phyloP scores from a whole-genome alignment of 2,888 invertebrate species.

The Drosophila bunnanda region DNA sequence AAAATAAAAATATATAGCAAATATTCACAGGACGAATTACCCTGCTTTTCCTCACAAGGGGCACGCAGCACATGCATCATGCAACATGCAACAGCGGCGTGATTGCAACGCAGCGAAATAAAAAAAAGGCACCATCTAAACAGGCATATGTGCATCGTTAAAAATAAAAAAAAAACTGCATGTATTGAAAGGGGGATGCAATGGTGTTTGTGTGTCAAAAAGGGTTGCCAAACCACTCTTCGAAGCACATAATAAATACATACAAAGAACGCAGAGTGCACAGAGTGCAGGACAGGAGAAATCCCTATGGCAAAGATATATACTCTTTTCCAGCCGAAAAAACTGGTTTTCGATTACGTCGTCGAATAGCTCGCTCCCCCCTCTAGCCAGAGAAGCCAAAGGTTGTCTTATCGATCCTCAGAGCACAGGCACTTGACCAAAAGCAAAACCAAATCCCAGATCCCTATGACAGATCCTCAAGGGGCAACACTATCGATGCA shows the following conservation, averaged over 20 bases:
- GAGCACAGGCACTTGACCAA: conserved; percentile 65
- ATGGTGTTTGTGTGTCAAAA: conserved; percentile 76
- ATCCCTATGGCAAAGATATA: conserved; percentile 60
- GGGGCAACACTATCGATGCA: conserved; percentile 37
- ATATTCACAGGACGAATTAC: conserved; percentile 40
- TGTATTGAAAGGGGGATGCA: conserved; percentile 27
- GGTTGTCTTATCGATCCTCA: conserved; percentile 70
- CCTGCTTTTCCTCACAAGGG: conserved; percentile 45
- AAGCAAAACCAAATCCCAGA: conserved; percentile 22
- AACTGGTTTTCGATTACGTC: conserved; percentile 72
- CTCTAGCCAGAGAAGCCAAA: conserved; percentile 54
- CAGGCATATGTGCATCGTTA: conserved; percentile 32
- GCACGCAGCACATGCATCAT: conserved; percentile 52
- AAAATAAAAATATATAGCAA: background rate
- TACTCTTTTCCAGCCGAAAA: conserved; percentile 38
- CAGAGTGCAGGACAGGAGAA: conserved; percentile 48
- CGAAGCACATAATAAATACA: conserved; percentile 14
- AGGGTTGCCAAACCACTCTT: conserved; percentile 77
- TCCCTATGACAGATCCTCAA: conserved; percentile 2
- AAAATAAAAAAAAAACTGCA: conserved; percentile 20
- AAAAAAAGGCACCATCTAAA: conserved; percentile 45
- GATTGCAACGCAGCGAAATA: conserved; percentile 62
- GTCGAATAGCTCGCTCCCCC: conserved; percentile 21
- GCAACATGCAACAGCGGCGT: conserved; percentile 80
- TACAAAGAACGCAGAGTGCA: conserved; percentile 1